Conservation (phyloP, 2,113 vertebrate genomes). For the Semnornis frantzii region DNA sequence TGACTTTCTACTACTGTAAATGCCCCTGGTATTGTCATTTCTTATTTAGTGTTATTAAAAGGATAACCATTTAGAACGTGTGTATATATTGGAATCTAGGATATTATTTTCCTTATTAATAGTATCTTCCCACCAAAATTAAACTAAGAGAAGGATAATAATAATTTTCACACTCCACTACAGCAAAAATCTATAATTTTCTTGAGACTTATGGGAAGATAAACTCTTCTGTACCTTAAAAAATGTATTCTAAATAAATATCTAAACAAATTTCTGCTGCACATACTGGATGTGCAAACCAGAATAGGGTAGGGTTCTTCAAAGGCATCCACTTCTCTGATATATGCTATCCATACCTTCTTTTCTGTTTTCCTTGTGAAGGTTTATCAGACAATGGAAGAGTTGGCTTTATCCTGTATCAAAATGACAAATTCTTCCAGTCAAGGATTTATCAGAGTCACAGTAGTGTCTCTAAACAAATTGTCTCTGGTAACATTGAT, state of each 20-base stretch:
- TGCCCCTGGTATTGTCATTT: background rate
- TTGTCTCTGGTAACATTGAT: constrained; percentile 25
- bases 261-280: background rate
- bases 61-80: background rate
- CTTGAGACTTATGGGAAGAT: background rate
- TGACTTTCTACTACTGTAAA: background rate
- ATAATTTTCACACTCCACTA: background rate
- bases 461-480: constrained; percentile 15
- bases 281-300: background rate
- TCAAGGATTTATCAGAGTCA: constrained; percentile 24
- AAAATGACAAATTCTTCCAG: constrained; percentile 71
- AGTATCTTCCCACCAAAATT: background rate
- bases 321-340: background rate
- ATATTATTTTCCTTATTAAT: background rate
- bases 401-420: constrained; percentile 69
- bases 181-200: background rate
- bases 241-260: background rate
- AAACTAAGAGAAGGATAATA: background rate
- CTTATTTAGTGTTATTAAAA: background rate
- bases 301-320: background rate
- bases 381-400: background rate
- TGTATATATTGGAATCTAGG: background rate
- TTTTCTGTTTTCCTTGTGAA: background rate
- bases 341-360: background rate
- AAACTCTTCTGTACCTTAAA: background rate